phyloP scores from a whole-genome alignment of 1,140 invertebrate genomes.

The Acyrthosiphon pisum region DNA sequence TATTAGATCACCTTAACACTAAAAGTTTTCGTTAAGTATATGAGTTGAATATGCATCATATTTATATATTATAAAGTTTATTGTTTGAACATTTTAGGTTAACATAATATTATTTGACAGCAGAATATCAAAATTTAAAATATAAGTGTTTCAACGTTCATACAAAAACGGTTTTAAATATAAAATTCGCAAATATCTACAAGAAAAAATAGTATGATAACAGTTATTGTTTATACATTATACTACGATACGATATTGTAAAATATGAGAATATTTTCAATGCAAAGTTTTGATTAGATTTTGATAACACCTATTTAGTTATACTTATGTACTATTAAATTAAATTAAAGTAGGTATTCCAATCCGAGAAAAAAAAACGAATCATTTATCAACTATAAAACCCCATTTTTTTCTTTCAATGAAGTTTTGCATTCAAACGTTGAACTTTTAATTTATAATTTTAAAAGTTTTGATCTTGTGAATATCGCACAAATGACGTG shows the following conservation, averaged over 20 bases:
- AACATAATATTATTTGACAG: neutral
- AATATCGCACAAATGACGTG: conserved; percentile 1
- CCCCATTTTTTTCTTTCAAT: neutral
- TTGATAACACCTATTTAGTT: neutral
- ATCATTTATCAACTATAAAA: neutral
- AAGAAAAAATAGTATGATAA: neutral
- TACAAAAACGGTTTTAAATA: neutral
- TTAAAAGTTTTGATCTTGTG: neutral
- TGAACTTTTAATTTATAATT: neutral
- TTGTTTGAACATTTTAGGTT: neutral
- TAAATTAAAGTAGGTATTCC: neutral
- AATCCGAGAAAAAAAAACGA: neutral
- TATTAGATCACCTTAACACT: no score
- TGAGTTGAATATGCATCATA: neutral
- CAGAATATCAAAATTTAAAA: neutral
- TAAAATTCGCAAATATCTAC: neutral
- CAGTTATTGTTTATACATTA: neutral
- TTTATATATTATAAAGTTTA: neutral
- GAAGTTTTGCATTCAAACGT: neutral
- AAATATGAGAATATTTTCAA: neutral
- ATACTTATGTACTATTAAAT: neutral
- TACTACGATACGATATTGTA: neutral
- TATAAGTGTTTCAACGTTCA: neutral
- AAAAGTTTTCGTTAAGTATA: no score
- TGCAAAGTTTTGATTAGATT: neutral